Evolutionary conservation across 2,113 vertebrate genomes (phyloP).

Genomic region (Xenopus borealis): DNA sequence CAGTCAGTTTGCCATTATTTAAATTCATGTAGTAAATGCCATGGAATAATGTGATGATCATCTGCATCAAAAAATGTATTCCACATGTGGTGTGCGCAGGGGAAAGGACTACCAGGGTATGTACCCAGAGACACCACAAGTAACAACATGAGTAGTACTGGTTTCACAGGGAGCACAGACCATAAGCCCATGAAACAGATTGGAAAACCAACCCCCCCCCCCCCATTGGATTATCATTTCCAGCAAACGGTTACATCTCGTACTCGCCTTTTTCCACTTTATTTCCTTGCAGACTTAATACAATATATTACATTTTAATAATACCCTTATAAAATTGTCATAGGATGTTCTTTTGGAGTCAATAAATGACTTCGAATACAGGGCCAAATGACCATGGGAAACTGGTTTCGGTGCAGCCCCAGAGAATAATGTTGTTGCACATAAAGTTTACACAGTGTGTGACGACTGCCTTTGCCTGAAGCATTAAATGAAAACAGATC

Average conservation of each 20-base stretch:
- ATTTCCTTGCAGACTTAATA: constrained; percentile 1
- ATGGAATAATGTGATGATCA: neutral
- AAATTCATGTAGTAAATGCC: neutral
- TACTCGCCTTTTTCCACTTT: constrained; percentile 13
- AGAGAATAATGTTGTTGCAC: too few relatives aligned
- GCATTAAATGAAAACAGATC: too few relatives aligned
- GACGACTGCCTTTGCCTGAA: too few relatives aligned
- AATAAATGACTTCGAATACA: constrained; percentile 7
- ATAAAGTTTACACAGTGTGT: too few relatives aligned
- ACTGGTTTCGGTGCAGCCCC: too few relatives aligned
- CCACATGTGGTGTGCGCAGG: constrained; percentile 10
- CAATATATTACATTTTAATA: constrained; percentile 2
- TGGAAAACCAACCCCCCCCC: neutral
- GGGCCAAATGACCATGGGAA: neutral
- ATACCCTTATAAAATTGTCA: neutral
- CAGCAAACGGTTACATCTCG: constrained; percentile 22
- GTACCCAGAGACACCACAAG: neutral
- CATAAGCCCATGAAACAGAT: constrained; percentile 1
- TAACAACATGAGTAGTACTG: constrained; percentile 6
- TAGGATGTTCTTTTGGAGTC: constrained; percentile 9
- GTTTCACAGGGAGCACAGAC: neutral
- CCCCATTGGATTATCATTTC: constrained; percentile 19
- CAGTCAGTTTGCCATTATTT: neutral
- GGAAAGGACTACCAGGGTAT: neutral
- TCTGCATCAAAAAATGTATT: neutral